These are phyloP conservation scores for Cirrhinus molitorella DNA, from an alignment of 2,797 vertebrate genomes.

Conservation along the genomic window DNA sequence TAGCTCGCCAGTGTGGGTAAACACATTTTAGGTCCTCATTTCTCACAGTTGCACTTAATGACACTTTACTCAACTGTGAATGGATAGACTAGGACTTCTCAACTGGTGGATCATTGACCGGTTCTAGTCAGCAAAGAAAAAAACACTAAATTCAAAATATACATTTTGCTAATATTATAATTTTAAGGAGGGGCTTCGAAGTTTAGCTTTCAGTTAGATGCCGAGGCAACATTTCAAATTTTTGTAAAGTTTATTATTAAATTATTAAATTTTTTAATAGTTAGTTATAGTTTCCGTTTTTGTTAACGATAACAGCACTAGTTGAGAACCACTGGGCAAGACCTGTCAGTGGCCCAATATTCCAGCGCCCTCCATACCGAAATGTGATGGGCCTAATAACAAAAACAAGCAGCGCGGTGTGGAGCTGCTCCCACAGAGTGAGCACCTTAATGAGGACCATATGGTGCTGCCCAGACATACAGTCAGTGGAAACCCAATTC, in stretches of 20 bases:
- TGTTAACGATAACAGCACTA: not conserved
- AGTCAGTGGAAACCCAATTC: conserved; percentile 85
- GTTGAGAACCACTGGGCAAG: not conserved
- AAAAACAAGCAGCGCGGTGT: conserved; percentile 83
- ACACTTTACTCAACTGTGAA: not conserved
- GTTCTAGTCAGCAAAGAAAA: not conserved
- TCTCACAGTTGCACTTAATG: conserved; percentile 6
- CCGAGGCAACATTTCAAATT: too few species aligned
- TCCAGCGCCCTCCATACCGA: conserved; percentile 75
- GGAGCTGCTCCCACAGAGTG: conserved; percentile 81
- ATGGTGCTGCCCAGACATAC: conserved; percentile 84
- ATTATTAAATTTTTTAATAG: too few species aligned
- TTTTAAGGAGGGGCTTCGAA: not conserved
- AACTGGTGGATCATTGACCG: not conserved
- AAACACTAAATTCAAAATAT: not conserved
- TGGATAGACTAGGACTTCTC: not conserved
- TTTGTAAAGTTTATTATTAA: too few species aligned
- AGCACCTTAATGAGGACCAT: conserved; percentile 86
- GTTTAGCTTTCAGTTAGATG: too few species aligned
- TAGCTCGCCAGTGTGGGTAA: conserved; percentile 25
- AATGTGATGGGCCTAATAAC: conserved; percentile 81
- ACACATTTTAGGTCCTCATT: not conserved
- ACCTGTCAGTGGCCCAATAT: conserved; percentile 64
- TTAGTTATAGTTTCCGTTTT: not conserved
- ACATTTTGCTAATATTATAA: not conserved